Evolutionary conservation across 2,113 vertebrate species (phyloP), one percentile per base, ranked within the genome.

Genomic region (Choloepus hoffmanni): DNA sequence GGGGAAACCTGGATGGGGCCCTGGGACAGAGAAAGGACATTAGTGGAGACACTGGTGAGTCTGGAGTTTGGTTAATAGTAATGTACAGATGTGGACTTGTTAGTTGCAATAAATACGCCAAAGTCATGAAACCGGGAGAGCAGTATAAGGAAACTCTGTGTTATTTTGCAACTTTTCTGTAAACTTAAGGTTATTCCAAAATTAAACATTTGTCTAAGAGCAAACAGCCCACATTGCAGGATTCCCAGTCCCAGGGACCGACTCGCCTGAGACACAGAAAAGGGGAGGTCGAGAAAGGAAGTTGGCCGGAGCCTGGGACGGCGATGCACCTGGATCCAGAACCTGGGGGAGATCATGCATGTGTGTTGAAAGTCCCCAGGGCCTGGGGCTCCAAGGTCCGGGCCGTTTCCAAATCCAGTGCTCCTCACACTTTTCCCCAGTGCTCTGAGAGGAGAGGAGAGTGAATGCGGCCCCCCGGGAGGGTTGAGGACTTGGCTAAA

Each of bases 291-390:
- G 45, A 1, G 16, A 30, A 74, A 19, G 18, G 36, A n/a, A 65
- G 36, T 14, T 1, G 1, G n/a, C 55, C 3, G 0, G 15, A 13
- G 55, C 83, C 67, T 30, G 0, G 19, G 14, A 4, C 2, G n/a
- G 60, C 18, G 50, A 24, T 0, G 19, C 1, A 1, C 78, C 3
- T 13, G 18, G 43, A 45, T 21, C 55, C 18, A 21, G 14, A 10
- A 15, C 2, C n/a, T 3, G 23, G 33, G 0, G 11, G 19, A 28
- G 55, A 72, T 7, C 0, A 0, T 7, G 5, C 2, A 0, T 0
- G 1, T 70, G 18, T 26, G 23, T 11, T 23, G 68, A 26, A 65
- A 72, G 85, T 8, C 90, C 24, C 14, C 62, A 77, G 55, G 81
- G 1, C 2, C 24, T 36, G 40, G 63, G 58, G n/a, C 7, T 45